These are phyloP conservation scores for Aleadryas rufinucha DNA, from an alignment of 2,113 vertebrate species.

Conservation along the genomic window DNA sequence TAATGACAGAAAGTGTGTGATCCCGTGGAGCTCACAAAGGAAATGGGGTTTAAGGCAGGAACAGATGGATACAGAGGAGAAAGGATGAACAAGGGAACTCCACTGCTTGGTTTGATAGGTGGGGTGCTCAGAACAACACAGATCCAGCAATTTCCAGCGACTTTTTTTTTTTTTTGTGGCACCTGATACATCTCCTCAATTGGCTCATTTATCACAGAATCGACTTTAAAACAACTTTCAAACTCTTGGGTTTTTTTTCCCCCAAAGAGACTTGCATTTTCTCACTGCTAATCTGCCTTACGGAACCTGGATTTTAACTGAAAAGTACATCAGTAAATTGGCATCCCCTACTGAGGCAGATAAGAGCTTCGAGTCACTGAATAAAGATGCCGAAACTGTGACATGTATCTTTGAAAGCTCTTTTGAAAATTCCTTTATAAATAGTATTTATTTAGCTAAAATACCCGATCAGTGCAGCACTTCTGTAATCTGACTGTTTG, in stretches of 20 bases:
- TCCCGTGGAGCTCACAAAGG: background rate
- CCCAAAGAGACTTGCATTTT: background rate
- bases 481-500: background rate
- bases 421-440: constrained; percentile 40
- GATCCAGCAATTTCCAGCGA: background rate
- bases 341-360: constrained; percentile 22
- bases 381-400: constrained; percentile 17
- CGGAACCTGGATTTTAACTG: background rate
- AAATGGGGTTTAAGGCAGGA: background rate
- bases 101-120: background rate
- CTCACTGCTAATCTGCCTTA: background rate
- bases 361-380: background rate
- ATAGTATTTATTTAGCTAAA: constrained; percentile 38
- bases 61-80: background rate
- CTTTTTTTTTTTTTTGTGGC: background rate
- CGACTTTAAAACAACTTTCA: constrained; percentile 31
- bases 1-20: background rate
- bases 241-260: background rate
- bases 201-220: background rate
- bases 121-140: background rate
- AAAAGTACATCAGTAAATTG: constrained; percentile 37
- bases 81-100: background rate
- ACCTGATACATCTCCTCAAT: constrained; percentile 1
- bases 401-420: constrained; percentile 35
- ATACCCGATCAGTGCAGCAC: background rate